Evolutionary conservation across 2,888 invertebrate species (phyloP).

Genomic region (Noctua fimbriata): DNA sequence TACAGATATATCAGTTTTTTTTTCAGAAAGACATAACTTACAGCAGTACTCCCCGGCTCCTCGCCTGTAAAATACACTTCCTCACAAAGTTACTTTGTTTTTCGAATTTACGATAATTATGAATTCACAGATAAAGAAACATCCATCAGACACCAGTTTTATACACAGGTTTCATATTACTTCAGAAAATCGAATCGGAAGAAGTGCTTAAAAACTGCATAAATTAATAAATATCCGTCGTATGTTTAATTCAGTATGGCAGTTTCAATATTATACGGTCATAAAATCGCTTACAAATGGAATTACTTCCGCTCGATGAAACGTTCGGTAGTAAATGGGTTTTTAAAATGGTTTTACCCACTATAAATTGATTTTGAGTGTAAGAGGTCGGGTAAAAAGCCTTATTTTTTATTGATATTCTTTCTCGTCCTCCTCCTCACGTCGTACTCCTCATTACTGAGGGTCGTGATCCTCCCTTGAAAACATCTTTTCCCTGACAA

Average conservation of each 20-base stretch:
- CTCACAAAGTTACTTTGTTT: background rate
- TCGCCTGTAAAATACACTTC: constrained; percentile 35
- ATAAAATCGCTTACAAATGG: constrained; percentile 20
- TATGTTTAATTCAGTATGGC: constrained; percentile 8
- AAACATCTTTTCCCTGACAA: no score
- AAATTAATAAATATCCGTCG: background rate
- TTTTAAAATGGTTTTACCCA: no score
- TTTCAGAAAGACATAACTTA: constrained; percentile 36
- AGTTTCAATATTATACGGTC: background rate
- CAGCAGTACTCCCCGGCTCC: background rate
- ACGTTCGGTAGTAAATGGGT: background rate
- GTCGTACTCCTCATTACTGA: no score
- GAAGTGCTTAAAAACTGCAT: background rate
- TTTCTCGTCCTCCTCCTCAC: background rate
- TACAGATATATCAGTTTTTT: constrained; percentile 21
- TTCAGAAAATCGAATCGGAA: background rate
- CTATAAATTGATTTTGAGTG: background rate
- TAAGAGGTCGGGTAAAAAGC: background rate
- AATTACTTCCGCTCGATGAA: background rate
- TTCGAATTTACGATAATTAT: background rate
- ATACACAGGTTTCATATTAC: background rate
- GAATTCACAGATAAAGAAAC: background rate
- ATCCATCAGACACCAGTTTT: background rate
- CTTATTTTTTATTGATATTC: background rate
- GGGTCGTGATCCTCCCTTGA: no score